Evolutionary conservation across 1,140 invertebrate genomes (phyloP).

Genomic region (Drosophila ficusphila): DNA sequence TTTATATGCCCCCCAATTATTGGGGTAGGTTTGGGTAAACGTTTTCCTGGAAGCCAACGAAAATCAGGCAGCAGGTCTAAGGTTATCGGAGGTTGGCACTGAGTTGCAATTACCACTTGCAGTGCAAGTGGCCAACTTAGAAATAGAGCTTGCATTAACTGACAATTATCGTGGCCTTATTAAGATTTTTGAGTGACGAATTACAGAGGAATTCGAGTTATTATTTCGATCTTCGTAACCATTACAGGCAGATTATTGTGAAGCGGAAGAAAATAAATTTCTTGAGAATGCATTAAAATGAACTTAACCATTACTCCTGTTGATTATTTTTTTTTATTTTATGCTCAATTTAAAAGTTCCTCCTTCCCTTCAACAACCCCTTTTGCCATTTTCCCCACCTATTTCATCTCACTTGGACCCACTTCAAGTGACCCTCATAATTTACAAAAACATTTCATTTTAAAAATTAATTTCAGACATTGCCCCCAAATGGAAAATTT

Average conservation of each 20-base stretch:
- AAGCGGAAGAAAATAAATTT: too few species aligned
- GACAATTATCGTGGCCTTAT: conserved; percentile 41
- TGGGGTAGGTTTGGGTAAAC: conserved; percentile 73
- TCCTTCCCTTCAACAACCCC: not conserved
- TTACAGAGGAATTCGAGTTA: too few species aligned
- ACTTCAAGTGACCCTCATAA: conserved; percentile 55
- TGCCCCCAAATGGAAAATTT: conserved; percentile 57
- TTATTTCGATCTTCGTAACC: too few species aligned
- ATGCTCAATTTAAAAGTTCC: conserved; percentile 2
- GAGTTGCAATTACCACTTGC: conserved; percentile 57
- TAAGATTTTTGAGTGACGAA: not conserved
- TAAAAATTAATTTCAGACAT: conserved; percentile 69
- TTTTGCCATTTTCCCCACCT: too few species aligned
- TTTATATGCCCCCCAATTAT: conserved; percentile 73
- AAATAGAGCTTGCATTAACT: conserved; percentile 13
- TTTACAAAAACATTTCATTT: conserved; percentile 67
- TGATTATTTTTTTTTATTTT: not conserved
- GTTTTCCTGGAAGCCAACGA: conserved; percentile 57
- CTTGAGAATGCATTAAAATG: too few species aligned
- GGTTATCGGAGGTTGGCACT: conserved; percentile 31
- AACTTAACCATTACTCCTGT: too few species aligned
- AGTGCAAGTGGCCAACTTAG: conserved; percentile 20
- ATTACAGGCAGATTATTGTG: too few species aligned
- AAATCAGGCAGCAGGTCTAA: conserved; percentile 16
- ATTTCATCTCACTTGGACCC: not conserved